Base-by-base conservation (phyloP, 2,888 invertebrate genomes). In the Laspeyria flexula region DNA sequence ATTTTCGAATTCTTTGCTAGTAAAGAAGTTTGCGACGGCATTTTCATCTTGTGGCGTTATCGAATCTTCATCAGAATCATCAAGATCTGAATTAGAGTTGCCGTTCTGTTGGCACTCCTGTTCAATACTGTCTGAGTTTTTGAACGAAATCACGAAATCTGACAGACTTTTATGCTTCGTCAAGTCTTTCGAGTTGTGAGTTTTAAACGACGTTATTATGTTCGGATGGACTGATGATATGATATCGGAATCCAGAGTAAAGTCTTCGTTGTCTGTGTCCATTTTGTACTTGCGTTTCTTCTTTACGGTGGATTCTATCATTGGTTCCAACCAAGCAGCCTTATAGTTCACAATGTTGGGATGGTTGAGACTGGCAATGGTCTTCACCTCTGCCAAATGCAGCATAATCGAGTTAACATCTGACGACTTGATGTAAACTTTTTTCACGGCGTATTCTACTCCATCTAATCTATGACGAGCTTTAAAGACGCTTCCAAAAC, bases 271-370 rank as follows among this genome's bases (percentile, higher is more conserved):
- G 50, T 92, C 89, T 23, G 75, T 86, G 3, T 92, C 90, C 84
- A 86, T 86, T 43, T 81, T 76, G 11, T 76, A 77, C 10, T 75
- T 83, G 11, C 65, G 73, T 57, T 85, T 88, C 72, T 87, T 88
- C 44, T 86, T 88, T 1, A 86, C 68, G 12, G 79, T 88, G 0
- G 90, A 90, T 57, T 93, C 93, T 56, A 94, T 89, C 83, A 93
- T 88, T 0, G 94, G 93, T 81, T 97, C 97, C 23, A 97, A 83
- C 97, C 97, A 97, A 0, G 97, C 96, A 0, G 95, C 95, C 88
- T 97, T 96, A 73, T 97, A 97, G 15, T 96, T 94, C 3, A 97
- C 96, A 58, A 97, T 96, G 77, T 97, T 96, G 0, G 94, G 93
- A 86, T 97, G 97, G 74, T 96, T 95, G 18, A 97, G 86, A 71